Percentiles rank a stretch among this genome's conserved stretches.
Evolutionary conservation across 2,113 vertebrate species (phyloP).

Genomic region (Turnix velox): DNA sequence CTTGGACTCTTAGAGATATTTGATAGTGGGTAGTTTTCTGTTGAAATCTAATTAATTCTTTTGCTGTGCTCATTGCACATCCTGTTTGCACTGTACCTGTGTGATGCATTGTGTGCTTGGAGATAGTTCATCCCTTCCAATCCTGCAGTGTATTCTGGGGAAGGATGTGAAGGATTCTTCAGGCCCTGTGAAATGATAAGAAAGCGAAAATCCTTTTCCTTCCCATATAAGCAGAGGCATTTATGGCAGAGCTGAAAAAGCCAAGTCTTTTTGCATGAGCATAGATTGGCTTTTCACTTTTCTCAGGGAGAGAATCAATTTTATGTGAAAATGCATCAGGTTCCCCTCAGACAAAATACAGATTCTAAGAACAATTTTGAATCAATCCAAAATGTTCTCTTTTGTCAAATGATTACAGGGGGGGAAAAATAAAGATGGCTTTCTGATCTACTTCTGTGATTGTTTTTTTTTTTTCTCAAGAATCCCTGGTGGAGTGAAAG

Average conservation of each 20-base stretch:
- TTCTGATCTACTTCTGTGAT: neutral
- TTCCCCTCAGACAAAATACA: neutral
- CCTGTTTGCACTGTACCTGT: neutral
- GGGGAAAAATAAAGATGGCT: neutral
- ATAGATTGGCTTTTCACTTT: neutral
- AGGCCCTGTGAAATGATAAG: accelerated
- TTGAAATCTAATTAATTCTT: neutral
- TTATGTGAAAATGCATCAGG: neutral
- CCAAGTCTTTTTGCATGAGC: neutral
- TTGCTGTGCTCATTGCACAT: neutral
- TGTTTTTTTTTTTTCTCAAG: neutral
- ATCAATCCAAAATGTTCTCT: neutral
- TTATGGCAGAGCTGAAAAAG: neutral
- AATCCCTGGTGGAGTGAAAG: neutral
- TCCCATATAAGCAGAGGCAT: neutral
- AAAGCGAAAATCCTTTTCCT: neutral
- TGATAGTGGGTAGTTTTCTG: neutral
- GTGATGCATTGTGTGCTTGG: accelerated
- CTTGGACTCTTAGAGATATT: neutral
- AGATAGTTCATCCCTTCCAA: neutral
- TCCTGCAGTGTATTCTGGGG: neutral
- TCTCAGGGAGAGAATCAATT: neutral
- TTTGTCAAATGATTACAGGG: conserved; percentile 16
- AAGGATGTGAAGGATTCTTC: neutral
- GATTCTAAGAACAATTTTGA: conserved; percentile 1